Evolutionary conservation across 2,888 invertebrate species (phyloP), one percentile per base, ranked within the genome.

Genomic region (Zhuqinia jingwanae): DNA sequence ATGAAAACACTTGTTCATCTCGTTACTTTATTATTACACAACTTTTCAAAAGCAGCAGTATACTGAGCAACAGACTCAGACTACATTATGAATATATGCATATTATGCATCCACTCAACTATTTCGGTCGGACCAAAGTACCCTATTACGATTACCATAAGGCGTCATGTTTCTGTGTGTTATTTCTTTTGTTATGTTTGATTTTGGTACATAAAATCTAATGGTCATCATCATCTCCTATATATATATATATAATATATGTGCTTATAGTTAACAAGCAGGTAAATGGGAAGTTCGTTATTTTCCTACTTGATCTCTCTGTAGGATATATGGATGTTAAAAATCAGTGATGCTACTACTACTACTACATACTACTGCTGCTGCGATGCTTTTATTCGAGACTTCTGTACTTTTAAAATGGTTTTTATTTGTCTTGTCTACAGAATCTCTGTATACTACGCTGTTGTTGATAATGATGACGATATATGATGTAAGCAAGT

Each of bases 221-320:
- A 80, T 80, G 70, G 70, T 70, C 80, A 65, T 56, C 70, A 56
- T 79, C n/a, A n/a, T n/a, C n/a, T n/a, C n/a, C n/a, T n/a, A n/a
- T n/a, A n/a, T n/a, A n/a, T n/a, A n/a, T n/a, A n/a, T n/a, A n/a
- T n/a, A n/a, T n/a, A n/a, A n/a, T n/a, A n/a, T 63, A 53, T 36
- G 30, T 65, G 20, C 78, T 63, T 78, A n/a, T n/a, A 27, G 15
- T 60, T 15, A 60, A n/a, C 27, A 60, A 78, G 47, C 45, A 77
- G 53, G 42, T 80, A 80, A 76, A 70, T 56, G 80, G 80, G 80
- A 70, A 80, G 80, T 80, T 27, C 22, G 79, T 20, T 65, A 27
- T 50, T 17, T 79, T 58, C 56, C 30, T 60, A 56, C 36, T 53
- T 73, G 50, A 63, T 36, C 27, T 36, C 36, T 36, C 36, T 36